These are phyloP conservation scores for Oncopeltus fasciatus DNA, from an alignment of 1,140 invertebrate species.

Conservation along the genomic window DNA sequence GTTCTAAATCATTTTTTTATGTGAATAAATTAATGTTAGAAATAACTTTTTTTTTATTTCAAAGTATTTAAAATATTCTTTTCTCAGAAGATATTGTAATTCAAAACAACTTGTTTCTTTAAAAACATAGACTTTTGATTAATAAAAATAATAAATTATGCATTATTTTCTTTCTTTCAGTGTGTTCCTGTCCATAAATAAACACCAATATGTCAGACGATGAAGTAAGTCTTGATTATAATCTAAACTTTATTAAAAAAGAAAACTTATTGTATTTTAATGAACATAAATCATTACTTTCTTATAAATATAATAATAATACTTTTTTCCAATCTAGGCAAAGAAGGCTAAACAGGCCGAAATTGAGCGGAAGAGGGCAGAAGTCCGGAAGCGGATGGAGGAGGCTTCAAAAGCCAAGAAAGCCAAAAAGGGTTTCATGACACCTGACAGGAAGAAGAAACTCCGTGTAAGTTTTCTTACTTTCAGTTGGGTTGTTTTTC, in stretches of 20 bases:
- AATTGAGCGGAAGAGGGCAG: constrained; percentile 85
- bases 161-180: neutral
- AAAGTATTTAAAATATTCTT: no score
- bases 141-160: no score
- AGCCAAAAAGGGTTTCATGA: constrained; percentile 97
- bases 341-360: constrained; percentile 88
- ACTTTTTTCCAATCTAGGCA: constrained; percentile 41
- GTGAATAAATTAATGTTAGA: no score
- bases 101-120: neutral
- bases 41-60: no score
- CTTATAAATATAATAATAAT: neutral
- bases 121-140: neutral
- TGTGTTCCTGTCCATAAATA: neutral
- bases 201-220: neutral
- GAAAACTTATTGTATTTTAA: neutral
- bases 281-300: neutral
- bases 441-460: constrained; percentile 95
- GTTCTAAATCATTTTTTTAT: no score
- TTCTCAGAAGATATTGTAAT: neutral
- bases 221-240: neutral
- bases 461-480: constrained; percentile 86
- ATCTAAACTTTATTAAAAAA: no score
- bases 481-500: no score
- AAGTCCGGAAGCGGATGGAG: constrained; percentile 89
- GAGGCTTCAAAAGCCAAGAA: constrained; percentile 89